Percentiles rank a stretch among this genome's conserved stretches.
Evolutionary conservation across 2,113 vertebrate species (phyloP).

Genomic region (Micromys minutus): DNA sequence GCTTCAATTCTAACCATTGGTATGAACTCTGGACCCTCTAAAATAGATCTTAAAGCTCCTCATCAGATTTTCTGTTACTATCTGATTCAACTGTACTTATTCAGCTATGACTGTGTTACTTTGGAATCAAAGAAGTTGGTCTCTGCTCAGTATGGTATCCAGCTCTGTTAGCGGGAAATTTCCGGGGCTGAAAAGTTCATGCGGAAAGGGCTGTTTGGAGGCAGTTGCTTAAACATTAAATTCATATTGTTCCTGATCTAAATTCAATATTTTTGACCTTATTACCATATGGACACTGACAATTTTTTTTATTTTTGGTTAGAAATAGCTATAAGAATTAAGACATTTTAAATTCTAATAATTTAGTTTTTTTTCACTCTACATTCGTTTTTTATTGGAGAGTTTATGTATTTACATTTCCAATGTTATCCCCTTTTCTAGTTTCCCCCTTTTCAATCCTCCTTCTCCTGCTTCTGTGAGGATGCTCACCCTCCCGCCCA

Average conservation of each 20-base stretch:
- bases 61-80: constrained; percentile 70
- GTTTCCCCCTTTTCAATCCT: too few relatives aligned
- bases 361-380: too few relatives aligned
- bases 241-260: constrained; percentile 10
- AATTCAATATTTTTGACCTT: constrained; percentile 13
- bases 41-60: constrained; percentile 67
- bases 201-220: neutral
- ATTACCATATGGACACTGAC: neutral
- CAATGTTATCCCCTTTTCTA: too few relatives aligned
- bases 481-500: too few relatives aligned
- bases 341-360: too few relatives aligned
- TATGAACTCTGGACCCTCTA: constrained; percentile 64
- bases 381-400: too few relatives aligned
- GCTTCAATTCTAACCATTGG: constrained; percentile 54
- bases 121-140: constrained; percentile 60
- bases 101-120: constrained; percentile 60
- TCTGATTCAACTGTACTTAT: constrained; percentile 71
- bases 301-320: constrained; percentile 1
- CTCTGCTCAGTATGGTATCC: neutral
- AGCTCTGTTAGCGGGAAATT: neutral
- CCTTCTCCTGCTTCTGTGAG: too few relatives aligned
- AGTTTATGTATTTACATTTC: too few relatives aligned
- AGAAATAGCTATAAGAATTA: constrained; percentile 9
- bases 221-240: constrained; percentile 13
- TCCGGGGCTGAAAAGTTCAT: constrained; percentile 29